Conservation (phyloP, 2,113 vertebrate species). For the Epinephelus fuscoguttatus region DNA sequence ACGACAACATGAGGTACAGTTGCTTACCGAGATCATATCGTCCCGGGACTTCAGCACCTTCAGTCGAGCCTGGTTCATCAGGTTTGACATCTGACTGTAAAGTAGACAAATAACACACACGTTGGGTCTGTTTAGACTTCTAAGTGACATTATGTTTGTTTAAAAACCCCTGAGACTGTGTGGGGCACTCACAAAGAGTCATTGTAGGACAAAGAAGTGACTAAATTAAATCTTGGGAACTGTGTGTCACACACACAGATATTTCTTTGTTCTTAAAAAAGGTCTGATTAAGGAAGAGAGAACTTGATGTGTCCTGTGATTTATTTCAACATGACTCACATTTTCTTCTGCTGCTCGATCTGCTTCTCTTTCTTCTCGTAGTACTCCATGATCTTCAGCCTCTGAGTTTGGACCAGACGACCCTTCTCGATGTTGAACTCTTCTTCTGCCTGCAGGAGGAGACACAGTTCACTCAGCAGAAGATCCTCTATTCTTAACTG, state of each 20-base stretch:
- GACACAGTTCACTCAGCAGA: conserved; percentile 34
- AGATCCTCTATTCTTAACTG: background rate
- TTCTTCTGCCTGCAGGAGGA: conserved; percentile 92
- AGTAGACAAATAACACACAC: conserved; percentile 61
- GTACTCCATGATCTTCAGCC: conserved; percentile 99
- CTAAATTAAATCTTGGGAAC: conserved; percentile 49
- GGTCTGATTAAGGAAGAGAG: background rate
- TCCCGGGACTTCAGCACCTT: conserved; percentile 98
- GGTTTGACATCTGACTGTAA: conserved; percentile 96
- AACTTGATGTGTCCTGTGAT: conserved; percentile 21
- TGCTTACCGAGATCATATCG: conserved; percentile 94
- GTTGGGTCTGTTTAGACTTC: conserved; percentile 13
- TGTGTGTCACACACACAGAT: conserved; percentile 19
- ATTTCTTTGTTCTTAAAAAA: conserved; percentile 42
- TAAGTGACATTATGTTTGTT: conserved; percentile 12
- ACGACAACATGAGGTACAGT: background rate
- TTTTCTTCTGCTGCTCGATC: conserved; percentile 99
- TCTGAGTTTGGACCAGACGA: conserved; percentile 97
- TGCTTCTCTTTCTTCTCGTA: conserved; percentile 99
- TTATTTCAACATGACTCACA: conserved; percentile 82
- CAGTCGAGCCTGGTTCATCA: conserved; percentile 98
- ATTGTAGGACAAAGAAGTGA: conserved; percentile 3
- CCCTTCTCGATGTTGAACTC: conserved; percentile 99
- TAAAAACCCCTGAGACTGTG: background rate
- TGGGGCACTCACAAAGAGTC: conserved; percentile 15